Evolutionary conservation across 1,140 invertebrate genomes (phyloP), one percentile per base, ranked within the genome.

Genomic region (Catajapyx aquilonaris): DNA sequence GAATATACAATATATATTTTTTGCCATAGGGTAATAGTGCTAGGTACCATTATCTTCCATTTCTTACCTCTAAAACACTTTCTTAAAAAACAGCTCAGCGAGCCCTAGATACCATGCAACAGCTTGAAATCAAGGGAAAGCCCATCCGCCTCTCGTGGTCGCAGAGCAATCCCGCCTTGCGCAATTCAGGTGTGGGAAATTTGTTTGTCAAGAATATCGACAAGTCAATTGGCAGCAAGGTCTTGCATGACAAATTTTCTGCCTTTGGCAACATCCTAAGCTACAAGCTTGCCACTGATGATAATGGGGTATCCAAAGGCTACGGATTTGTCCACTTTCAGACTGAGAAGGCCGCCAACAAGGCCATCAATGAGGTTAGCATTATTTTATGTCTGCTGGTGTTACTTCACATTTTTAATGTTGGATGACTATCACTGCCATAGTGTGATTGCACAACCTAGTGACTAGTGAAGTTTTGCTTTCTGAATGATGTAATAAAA

Each of bases 291-390:
- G 23, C 23, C 28, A 19, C 3, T 38, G 9, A 30, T 31, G 18
- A 11, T 13, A 40, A 7, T 34, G 34, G 7, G 5, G 4, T 2
- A 13, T 15, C 31, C 11, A 31, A 30, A 22, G 11, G n/a, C 15
- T 25, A 41, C 4, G 11, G 13, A 11, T n/a, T 39, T 38, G 19
- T 42, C 32, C 42, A 32, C 41, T 35, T 38, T 66, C 59, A 66
- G 73, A 40, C 93, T 31, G 93, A 98, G 63, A 94, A 98, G 65
- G 86, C 93, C 22, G 94, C 95, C 17, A 87, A 87, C 38, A 64
- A 62, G 47, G 71, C 71, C 43, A 74, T 73, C 44, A 62, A 67
- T 36, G 71, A 71, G 47, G 56, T 53, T 56, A 28, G 95, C 61
- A n/a, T n/a, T n/a, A n/a, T n/a, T n/a, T n/a, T n/a, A n/a, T n/a